phyloP scores from a whole-genome alignment of 2,113 vertebrate species.

The Tauraco erythrolophus region DNA sequence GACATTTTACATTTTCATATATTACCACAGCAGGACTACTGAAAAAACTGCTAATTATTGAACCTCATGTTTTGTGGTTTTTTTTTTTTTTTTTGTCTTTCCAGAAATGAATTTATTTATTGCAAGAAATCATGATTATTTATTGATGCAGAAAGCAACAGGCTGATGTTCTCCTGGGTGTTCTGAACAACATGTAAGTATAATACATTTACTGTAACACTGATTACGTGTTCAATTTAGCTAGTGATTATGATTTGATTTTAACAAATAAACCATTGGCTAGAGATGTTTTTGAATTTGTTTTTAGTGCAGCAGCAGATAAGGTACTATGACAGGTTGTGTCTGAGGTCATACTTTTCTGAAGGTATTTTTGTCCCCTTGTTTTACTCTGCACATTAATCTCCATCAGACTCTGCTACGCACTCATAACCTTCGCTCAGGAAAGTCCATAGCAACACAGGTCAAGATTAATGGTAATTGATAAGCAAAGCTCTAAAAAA shows the following conservation, averaged over 20 bases:
- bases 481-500: background rate
- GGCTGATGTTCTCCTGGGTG: background rate
- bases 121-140: background rate
- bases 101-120: slow-evolving; percentile 69
- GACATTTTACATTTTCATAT: background rate
- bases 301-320: background rate
- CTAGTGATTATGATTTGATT: background rate
- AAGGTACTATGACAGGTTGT: background rate
- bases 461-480: background rate
- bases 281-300: background rate
- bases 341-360: background rate
- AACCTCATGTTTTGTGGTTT: background rate
- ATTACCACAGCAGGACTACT: rapidly evolving
- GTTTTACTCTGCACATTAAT: background rate
- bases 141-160: background rate
- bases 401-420: background rate
- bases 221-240: background rate
- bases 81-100: background rate
- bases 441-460: background rate
- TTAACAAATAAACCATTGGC: background rate
- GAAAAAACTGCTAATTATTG: background rate
- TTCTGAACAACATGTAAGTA: slow-evolving; percentile 69
- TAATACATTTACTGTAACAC: background rate
- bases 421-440: background rate
- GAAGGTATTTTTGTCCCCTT: background rate